Evolutionary conservation across 2,888 invertebrate genomes (phyloP).

Genomic region (Andrena camellia): DNA sequence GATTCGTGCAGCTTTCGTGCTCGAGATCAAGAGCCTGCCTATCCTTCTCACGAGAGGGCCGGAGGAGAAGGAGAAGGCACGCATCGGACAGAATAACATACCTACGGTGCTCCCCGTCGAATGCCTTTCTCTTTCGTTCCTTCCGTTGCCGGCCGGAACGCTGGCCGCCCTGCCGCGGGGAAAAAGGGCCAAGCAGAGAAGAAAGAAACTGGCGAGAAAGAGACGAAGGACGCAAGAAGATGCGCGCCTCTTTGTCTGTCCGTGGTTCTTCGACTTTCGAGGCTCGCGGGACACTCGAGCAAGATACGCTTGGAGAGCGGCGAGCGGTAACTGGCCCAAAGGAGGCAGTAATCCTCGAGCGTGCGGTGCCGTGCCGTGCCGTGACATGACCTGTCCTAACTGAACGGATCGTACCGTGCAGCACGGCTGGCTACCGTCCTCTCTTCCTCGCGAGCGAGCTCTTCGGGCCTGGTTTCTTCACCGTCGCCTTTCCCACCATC

Average conservation of each 20-base stretch:
- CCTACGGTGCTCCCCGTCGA: slow-evolving; percentile 70
- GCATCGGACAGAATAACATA: slow-evolving; percentile 76
- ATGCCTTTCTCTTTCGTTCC: slow-evolving; percentile 64
- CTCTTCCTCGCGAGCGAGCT: slow-evolving; percentile 37
- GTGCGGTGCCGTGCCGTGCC: slow-evolving; percentile 43
- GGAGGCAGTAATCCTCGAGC: slow-evolving; percentile 55
- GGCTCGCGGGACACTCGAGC: slow-evolving; percentile 15
- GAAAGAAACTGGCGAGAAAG: slow-evolving; percentile 3
- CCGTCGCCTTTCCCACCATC: neutral
- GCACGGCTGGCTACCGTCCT: slow-evolving; percentile 45
- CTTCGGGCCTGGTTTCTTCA: neutral
- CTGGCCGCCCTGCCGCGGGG: neutral
- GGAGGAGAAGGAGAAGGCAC: neutral
- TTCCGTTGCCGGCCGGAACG: neutral
- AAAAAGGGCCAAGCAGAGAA: neutral
- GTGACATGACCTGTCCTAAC: slow-evolving; percentile 70
- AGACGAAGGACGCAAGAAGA: slow-evolving; percentile 14
- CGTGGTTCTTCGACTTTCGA: slow-evolving; percentile 30
- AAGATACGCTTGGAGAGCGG: slow-evolving; percentile 47
- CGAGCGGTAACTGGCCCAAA: slow-evolving; percentile 44
- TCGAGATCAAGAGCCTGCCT: slow-evolving; percentile 65
- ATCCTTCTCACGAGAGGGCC: neutral
- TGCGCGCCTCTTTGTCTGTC: slow-evolving; percentile 46
- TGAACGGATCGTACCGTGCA: slow-evolving; percentile 60
- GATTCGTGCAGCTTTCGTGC: slow-evolving; percentile 55